phyloP scores from a whole-genome alignment of 2,113 vertebrate genomes.

The Hylia prasina region DNA sequence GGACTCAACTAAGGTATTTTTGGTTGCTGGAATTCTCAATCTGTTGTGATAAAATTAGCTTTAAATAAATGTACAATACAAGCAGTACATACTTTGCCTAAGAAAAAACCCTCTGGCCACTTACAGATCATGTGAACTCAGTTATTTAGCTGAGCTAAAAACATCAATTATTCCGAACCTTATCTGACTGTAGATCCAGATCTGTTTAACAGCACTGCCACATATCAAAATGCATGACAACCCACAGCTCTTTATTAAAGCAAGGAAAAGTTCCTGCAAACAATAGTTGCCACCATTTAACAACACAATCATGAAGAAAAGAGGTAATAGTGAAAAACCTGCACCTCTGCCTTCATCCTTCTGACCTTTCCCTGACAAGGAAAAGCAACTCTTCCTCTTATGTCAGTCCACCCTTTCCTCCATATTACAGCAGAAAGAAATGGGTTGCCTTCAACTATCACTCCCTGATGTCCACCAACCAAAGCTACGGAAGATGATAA shows the following conservation, averaged over 20 bases:
- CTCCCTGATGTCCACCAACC: background rate
- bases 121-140: slow-evolving; percentile 18
- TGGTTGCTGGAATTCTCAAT: background rate
- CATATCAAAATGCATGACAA: background rate
- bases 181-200: slow-evolving; percentile 9
- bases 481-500: background rate
- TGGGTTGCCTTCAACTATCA: background rate
- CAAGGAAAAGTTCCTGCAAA: background rate
- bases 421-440: background rate
- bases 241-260: background rate
- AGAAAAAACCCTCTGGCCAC: background rate
- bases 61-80: background rate
- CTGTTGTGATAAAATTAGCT: slow-evolving; percentile 21
- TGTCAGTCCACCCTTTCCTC: background rate
- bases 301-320: background rate
- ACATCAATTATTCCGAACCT: background rate
- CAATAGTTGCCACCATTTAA: background rate
- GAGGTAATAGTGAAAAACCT: background rate
- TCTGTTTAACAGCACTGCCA: background rate
- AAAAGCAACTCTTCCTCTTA: background rate
- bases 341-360: background rate
- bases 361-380: background rate
- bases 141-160: background rate
- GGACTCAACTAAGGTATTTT: background rate
- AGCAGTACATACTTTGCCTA: slow-evolving; percentile 2